phyloP scores from a whole-genome alignment of 2,888 invertebrate genomes.

The Archips crataeganus region DNA sequence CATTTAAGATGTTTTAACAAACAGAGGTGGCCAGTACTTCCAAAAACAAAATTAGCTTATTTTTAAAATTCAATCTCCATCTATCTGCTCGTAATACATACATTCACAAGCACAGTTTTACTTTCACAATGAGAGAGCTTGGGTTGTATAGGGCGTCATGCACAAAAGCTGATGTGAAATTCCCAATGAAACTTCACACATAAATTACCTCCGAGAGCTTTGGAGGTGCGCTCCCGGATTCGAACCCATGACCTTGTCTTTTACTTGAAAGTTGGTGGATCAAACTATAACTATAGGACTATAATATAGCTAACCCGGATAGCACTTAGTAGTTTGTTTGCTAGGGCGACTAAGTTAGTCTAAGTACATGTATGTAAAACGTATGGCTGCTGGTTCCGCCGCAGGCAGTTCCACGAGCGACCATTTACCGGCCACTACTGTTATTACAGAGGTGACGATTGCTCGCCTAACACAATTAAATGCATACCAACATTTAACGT shows the following conservation, averaged over 20 bases:
- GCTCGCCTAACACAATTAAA: constrained; percentile 55
- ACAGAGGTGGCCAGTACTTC: not conserved
- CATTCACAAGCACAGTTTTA: too few relatives aligned
- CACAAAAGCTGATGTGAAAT: too few relatives aligned
- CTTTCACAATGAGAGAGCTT: too few relatives aligned
- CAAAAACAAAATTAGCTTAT: not conserved
- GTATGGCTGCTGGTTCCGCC: not conserved
- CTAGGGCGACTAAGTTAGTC: not conserved
- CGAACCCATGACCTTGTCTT: too few relatives aligned
- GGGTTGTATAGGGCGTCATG: too few relatives aligned
- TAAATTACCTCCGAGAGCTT: too few relatives aligned
- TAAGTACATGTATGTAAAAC: not conserved
- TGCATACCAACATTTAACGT: constrained; percentile 41
- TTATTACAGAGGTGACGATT: constrained; percentile 57
- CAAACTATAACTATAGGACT: too few relatives aligned
- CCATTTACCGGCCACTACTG: constrained; percentile 53
- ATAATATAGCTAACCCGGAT: too few relatives aligned
- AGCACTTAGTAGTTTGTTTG: not conserved
- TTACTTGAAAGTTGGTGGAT: too few relatives aligned
- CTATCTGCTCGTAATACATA: too few relatives aligned
- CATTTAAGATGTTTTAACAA: constrained; percentile 13
- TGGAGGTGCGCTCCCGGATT: too few relatives aligned
- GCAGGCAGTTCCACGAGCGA: constrained; percentile 44
- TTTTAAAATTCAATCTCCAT: not conserved
- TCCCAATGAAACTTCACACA: too few relatives aligned